A percentile compares a stretch with the other conserved stretches of the same genome.
phyloP scores from a whole-genome alignment of 1,140 invertebrate species.

The Ganaspis sp. region DNA sequence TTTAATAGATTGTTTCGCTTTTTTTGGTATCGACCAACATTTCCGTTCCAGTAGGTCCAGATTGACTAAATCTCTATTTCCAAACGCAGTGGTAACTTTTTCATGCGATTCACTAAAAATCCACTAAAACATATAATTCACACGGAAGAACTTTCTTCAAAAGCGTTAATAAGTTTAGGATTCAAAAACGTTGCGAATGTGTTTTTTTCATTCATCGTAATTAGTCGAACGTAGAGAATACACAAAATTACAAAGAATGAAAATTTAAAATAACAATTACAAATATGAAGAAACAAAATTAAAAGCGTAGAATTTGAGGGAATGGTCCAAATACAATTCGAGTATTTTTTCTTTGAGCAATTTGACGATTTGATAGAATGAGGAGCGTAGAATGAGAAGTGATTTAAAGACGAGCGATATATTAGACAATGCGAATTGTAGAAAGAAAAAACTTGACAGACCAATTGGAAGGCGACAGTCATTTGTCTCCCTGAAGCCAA shows the following conservation, averaged over 20 bases:
- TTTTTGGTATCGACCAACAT: constrained; percentile 15
- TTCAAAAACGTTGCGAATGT: too few species aligned
- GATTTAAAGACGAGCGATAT: constrained; percentile 36
- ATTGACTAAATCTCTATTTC: constrained; percentile 4
- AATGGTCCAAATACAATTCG: too few species aligned
- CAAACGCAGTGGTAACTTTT: neutral
- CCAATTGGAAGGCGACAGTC: constrained; percentile 58
- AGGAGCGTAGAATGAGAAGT: constrained; percentile 3
- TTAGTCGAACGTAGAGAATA: too few species aligned
- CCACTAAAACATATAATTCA: neutral
- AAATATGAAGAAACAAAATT: too few species aligned
- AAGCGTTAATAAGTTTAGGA: too few species aligned
- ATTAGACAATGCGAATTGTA: constrained; percentile 37
- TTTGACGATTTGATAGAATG: neutral
- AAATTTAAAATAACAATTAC: too few species aligned
- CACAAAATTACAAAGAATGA: too few species aligned
- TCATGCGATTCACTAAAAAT: too few species aligned
- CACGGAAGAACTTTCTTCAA: too few species aligned
- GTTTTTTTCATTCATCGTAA: too few species aligned
- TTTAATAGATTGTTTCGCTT: constrained; percentile 22
- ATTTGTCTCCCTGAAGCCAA: constrained; percentile 54
- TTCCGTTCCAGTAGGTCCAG: neutral
- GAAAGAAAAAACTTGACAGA: constrained; percentile 49
- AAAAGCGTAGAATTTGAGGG: too few species aligned
- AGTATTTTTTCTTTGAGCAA: too few species aligned